A percentile compares a stretch with the other conserved stretches of the same genome.
These are phyloP conservation scores for Epinephelus awoara DNA, from an alignment of 2,797 vertebrate genomes.

Conservation along the genomic window DNA sequence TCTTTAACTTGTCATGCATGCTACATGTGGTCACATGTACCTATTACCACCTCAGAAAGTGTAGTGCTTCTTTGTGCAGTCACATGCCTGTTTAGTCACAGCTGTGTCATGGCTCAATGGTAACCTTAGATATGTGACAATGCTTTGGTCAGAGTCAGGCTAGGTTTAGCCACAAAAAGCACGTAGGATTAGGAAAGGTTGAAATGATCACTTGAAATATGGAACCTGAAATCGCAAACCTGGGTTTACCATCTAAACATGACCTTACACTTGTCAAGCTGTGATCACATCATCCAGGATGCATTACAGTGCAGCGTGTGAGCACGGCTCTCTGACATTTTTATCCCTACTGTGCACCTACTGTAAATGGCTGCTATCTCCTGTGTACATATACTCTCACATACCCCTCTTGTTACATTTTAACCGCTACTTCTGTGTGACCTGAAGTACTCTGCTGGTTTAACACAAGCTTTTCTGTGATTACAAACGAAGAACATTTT, in stretches of 20 bases:
- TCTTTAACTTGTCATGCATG: not conserved
- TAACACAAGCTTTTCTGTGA: not conserved
- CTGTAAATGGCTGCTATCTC: not conserved
- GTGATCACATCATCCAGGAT: not conserved
- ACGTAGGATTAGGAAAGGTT: too few relatives aligned
- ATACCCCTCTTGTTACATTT: conserved; percentile 16
- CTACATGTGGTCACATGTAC: not conserved
- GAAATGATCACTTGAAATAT: too few relatives aligned
- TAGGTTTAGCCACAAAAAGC: too few relatives aligned
- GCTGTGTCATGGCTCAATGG: not conserved
- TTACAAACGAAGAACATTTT: not conserved
- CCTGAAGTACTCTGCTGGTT: not conserved
- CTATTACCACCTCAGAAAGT: not conserved
- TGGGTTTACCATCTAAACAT: too few relatives aligned
- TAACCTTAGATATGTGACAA: too few relatives aligned
- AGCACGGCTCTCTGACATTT: not conserved
- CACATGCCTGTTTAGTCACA: not conserved
- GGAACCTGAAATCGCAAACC: too few relatives aligned
- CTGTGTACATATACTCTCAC: not conserved
- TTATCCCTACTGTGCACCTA: not conserved
- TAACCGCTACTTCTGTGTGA: not conserved
- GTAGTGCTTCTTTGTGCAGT: not conserved
- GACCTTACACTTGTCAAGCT: not conserved
- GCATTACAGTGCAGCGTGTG: not conserved
- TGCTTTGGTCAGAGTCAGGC: too few relatives aligned